These are phyloP conservation scores for Perca schrenkii DNA, from an alignment of 2,113 vertebrate species.

Conservation along the genomic window DNA sequence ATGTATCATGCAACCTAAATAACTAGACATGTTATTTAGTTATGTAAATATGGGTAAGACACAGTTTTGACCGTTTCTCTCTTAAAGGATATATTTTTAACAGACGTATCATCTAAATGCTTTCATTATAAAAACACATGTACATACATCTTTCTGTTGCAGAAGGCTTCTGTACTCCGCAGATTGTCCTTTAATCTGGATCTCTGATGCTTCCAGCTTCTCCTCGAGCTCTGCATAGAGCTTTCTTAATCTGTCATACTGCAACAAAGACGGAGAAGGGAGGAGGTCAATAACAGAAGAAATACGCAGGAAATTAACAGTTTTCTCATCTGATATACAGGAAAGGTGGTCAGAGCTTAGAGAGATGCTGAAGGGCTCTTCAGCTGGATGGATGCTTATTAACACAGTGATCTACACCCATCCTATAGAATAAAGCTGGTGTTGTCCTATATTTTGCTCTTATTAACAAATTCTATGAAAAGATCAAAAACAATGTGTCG, in stretches of 20 bases:
- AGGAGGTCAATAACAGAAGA: not conserved
- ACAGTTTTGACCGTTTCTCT: too few species aligned
- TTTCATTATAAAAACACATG: not conserved
- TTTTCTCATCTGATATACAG: too few species aligned
- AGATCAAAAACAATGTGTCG: too few species aligned
- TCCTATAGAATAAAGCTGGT: too few species aligned
- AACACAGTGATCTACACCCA: not conserved
- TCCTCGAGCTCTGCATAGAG: slow-evolving; percentile 93
- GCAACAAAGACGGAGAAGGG: slow-evolving; percentile 56
- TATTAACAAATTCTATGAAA: too few species aligned
- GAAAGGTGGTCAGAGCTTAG: not conserved
- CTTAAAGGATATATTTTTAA: not conserved
- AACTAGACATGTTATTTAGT: not conserved
- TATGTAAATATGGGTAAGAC: not conserved
- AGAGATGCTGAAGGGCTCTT: not conserved
- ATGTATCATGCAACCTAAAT: not conserved
- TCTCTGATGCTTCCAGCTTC: slow-evolving; percentile 93
- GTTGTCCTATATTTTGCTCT: too few species aligned
- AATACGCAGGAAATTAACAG: not conserved
- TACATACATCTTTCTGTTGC: slow-evolving; percentile 94
- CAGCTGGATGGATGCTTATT: not conserved
- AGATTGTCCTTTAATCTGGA: slow-evolving; percentile 94
- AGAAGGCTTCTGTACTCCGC: slow-evolving; percentile 90
- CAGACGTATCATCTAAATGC: not conserved
- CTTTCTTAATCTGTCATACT: slow-evolving; percentile 93